A percentile compares a stretch with the other conserved stretches of the same genome.
phyloP scores from a whole-genome alignment of 2,888 invertebrate species.

The Mimachlamys varia region DNA sequence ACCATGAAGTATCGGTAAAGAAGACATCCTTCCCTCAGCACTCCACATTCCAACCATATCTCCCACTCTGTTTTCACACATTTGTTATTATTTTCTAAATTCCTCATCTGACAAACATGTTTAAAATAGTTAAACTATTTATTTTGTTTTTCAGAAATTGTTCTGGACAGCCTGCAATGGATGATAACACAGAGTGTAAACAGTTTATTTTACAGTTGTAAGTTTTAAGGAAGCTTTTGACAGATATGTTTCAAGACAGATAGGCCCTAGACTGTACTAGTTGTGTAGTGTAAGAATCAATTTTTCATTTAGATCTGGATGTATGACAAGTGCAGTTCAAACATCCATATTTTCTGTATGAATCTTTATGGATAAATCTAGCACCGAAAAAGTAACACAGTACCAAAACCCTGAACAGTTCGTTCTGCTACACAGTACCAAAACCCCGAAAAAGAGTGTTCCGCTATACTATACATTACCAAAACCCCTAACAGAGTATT shows the following conservation, averaged over 20 bases:
- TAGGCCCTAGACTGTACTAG: background rate
- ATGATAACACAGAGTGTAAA: background rate
- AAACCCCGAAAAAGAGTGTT: no score
- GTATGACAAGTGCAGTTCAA: no score
- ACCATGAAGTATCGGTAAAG: background rate
- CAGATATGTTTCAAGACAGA: background rate
- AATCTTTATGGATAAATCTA: no score
- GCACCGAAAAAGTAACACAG: no score
- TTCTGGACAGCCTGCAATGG: background rate
- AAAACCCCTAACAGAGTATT: no score
- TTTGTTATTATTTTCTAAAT: slow-evolving; percentile 20
- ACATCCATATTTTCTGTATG: no score
- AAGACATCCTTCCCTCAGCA: background rate
- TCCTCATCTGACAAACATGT: slow-evolving; percentile 13
- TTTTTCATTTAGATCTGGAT: background rate
- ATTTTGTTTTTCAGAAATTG: background rate
- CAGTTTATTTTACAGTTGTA: background rate
- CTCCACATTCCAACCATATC: background rate
- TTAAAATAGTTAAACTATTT: slow-evolving; percentile 1
- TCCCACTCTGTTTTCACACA: background rate
- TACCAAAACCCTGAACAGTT: no score
- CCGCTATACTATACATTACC: no score
- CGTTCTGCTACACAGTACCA: no score
- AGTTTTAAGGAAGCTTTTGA: background rate
- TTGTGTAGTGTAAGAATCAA: background rate